Conservation (phyloP, 1,140 invertebrate species). For the Penaeus indicus region DNA sequence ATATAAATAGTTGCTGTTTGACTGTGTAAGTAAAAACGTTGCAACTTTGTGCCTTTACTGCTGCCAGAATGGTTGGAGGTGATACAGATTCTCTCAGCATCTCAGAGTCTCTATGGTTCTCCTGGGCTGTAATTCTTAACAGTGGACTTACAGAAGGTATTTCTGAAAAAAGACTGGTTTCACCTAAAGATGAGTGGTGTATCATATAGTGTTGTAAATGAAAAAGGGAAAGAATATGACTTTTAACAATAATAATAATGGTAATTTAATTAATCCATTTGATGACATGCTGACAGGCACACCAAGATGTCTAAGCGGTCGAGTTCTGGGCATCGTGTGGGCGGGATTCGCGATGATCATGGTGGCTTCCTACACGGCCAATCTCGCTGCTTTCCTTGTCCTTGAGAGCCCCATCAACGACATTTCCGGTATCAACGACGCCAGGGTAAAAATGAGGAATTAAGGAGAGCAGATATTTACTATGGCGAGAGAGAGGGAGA, state of each 20-base stretch:
- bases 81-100: constrained; percentile 98
- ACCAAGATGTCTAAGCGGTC: constrained; percentile 95
- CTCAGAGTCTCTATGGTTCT: constrained; percentile 99
- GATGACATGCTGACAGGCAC: constrained; percentile 78
- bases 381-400: constrained; percentile 97
- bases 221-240: not conserved
- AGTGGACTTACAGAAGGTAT: constrained; percentile 98
- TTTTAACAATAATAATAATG: too few relatives aligned
- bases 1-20: too few relatives aligned
- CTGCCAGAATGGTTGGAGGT: constrained; percentile 84
- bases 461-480: not conserved
- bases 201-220: not conserved
- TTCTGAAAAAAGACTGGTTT: not conserved
- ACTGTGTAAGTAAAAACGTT: too few relatives aligned
- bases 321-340: constrained; percentile 99
- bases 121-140: constrained; percentile 98
- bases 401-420: constrained; percentile 97
- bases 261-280: too few relatives aligned
- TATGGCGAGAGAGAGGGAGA: not conserved
- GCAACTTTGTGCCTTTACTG: constrained; percentile 69
- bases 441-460: constrained; percentile 79
- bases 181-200: too few relatives aligned
- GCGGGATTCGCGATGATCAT: constrained; percentile 99
- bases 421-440: constrained; percentile 97
- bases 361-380: constrained; percentile 98